Percentiles rank a stretch among this genome's conserved stretches.
Conservation (phyloP, 2,797 vertebrate species). For the Urosaurus nigricauda region DNA sequence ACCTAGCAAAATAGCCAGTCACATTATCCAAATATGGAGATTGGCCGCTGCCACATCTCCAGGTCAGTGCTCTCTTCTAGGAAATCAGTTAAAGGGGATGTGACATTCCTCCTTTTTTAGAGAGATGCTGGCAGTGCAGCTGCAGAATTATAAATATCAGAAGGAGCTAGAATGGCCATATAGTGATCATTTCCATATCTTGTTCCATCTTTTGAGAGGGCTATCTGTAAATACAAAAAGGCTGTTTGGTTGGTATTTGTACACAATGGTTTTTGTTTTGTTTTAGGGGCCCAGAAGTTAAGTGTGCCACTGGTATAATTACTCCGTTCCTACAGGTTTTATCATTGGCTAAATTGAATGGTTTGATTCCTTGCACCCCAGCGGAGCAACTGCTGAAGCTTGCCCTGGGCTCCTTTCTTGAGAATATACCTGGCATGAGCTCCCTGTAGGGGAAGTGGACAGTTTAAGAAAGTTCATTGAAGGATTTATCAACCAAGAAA, state of each 20-base stretch:
- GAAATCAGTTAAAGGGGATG: neutral
- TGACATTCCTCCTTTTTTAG: constrained; percentile 33
- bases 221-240: neutral
- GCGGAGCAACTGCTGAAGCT: neutral
- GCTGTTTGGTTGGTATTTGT: too few relatives aligned
- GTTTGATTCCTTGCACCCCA: too few relatives aligned
- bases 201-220: neutral
- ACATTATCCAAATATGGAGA: constrained; percentile 71
- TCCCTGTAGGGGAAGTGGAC: too few relatives aligned
- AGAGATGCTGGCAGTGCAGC: constrained; percentile 43
- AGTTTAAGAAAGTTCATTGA: too few relatives aligned
- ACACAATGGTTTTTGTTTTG: neutral
- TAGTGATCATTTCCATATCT: neutral
- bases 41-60: constrained; percentile 57
- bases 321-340: neutral
- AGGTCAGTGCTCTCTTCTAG: constrained; percentile 58
- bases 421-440: too few relatives aligned
- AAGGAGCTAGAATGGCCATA: constrained; percentile 45
- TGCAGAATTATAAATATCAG: neutral
- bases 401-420: neutral
- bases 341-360: neutral
- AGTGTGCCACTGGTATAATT: neutral
- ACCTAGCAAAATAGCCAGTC: constrained; percentile 63
- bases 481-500: too few relatives aligned
- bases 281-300: neutral